Percentiles rank a stretch among this genome's conserved stretches.
Conservation (phyloP, 35 echinoderm and acorn worm species). For the Nesometra sesokonis region DNA sequence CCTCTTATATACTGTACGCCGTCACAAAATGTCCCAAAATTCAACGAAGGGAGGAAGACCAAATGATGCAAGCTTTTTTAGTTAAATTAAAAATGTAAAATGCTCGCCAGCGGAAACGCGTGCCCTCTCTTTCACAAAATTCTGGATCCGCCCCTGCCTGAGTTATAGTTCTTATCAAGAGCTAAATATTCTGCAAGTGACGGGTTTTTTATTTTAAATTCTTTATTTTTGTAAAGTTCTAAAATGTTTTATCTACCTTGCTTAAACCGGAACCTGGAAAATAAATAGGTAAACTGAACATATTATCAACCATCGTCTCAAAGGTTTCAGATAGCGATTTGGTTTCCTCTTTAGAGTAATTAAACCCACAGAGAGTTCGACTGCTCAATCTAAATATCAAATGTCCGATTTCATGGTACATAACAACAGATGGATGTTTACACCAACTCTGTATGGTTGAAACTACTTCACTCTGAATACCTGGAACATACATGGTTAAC, state of each 20-base stretch:
- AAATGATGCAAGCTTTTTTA: too few species aligned
- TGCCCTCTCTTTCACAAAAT: too few species aligned
- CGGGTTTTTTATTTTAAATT: too few species aligned
- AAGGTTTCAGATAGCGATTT: neutral
- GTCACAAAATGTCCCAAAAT: too few species aligned
- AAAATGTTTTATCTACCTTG: neutral
- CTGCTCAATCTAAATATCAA: neutral
- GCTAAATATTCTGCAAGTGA: too few species aligned
- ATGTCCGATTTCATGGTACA: neutral
- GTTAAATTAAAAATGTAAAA: too few species aligned
- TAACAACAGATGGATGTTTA: neutral
- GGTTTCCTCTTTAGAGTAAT: neutral
- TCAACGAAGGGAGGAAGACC: too few species aligned
- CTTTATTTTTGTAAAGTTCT: too few species aligned
- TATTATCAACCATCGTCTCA: neutral
- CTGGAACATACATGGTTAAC: neutral
- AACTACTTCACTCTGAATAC: neutral
- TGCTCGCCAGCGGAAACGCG: too few species aligned
- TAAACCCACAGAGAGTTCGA: neutral
- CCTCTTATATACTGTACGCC: too few species aligned
- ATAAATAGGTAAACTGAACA: neutral
- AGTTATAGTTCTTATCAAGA: too few species aligned
- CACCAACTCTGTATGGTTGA: neutral
- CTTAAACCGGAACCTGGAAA: neutral
- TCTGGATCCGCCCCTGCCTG: too few species aligned